Evolutionary conservation across 2,797 vertebrate genomes (phyloP), one percentile per base, ranked within the genome.

Genomic region (Orientallactaga sibirica): DNA sequence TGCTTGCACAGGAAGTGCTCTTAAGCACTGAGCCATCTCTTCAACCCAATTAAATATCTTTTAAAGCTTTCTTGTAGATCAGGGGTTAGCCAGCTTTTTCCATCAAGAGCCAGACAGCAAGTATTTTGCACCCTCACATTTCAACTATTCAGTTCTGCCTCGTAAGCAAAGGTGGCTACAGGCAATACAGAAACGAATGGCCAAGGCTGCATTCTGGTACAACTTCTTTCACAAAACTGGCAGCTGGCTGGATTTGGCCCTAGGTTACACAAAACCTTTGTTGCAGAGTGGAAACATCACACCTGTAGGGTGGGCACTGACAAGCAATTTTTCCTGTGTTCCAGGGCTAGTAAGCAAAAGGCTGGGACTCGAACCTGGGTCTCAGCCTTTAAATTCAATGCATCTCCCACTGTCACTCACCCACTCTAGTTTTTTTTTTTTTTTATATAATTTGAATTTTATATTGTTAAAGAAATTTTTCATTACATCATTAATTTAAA

Each of bases 31-130:
- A 58, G 55, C 55, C 55, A 58, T 58, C 55, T 58, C 16, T 58
- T 16, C 55, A 58, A 16, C 55, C 55, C n/a, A 22, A 14, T 58
- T 52, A 76, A 55, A 58, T 88, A 58, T 61, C 71, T 84, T 71
- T 86, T 77, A 93, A 93, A 90, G 41, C 55, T 48, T 87, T 94
- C 68, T 94, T 86, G 27, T 86, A 48, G 27, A 94, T 62, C 9
- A 90, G 41, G 29, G 24, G 52, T 91, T 43, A 11, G 43, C 43
- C 33, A 15, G 33, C 24, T 76, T 64, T 73, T 73, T 62, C 76
- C 61, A 0, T 90, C 70, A 82, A 93, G 55, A 75, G 48, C 20
- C 76, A 80, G 73, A 88, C 4, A 86, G 66, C 37, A 71, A 73
- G 43, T 86, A 85, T 78, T 86, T 93, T n/a, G 82, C 79, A 48